Conservation (phyloP, 2,888 invertebrate species). For the Ganaspis brasiliensis region DNA sequence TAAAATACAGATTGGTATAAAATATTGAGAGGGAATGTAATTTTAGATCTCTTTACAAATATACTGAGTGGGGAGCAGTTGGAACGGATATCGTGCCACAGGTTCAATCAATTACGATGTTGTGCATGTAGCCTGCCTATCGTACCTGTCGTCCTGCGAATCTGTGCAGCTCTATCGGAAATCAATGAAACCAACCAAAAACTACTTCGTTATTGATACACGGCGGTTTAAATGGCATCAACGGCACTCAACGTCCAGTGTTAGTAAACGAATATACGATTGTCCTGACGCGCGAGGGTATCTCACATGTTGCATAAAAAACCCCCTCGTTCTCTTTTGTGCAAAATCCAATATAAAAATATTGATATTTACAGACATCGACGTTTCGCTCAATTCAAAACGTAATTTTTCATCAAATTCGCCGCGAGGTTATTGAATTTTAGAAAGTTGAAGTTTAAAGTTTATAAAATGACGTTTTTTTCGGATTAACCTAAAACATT, state of each 20-base stretch:
- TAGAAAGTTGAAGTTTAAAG: too few species aligned
- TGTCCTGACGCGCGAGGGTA: slow-evolving; percentile 22
- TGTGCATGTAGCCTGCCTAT: slow-evolving; percentile 52
- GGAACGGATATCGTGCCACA: slow-evolving; percentile 73
- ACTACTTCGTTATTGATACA: slow-evolving; percentile 76
- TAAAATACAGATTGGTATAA: too few species aligned
- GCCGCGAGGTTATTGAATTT: too few species aligned
- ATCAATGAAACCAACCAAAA: slow-evolving; percentile 77
- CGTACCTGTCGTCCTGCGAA: slow-evolving; percentile 58
- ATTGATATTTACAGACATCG: background rate
- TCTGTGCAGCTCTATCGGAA: slow-evolving; percentile 75
- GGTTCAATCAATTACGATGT: slow-evolving; percentile 73
- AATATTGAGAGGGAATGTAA: slow-evolving; percentile 47
- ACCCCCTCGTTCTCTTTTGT: background rate
- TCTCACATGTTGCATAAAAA: slow-evolving; percentile 21
- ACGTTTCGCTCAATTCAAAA: background rate
- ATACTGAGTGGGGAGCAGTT: background rate
- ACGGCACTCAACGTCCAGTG: slow-evolving; percentile 34
- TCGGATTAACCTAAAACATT: too few species aligned
- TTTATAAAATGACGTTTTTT: background rate
- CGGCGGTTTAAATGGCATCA: slow-evolving; percentile 73
- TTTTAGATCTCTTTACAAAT: slow-evolving; percentile 46
- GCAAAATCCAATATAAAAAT: background rate
- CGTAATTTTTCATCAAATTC: background rate
- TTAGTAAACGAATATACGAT: slow-evolving; percentile 23